Conservation (phyloP, 2,797 vertebrate genomes). For the Poeciliopsis paucimaculata region DNA sequence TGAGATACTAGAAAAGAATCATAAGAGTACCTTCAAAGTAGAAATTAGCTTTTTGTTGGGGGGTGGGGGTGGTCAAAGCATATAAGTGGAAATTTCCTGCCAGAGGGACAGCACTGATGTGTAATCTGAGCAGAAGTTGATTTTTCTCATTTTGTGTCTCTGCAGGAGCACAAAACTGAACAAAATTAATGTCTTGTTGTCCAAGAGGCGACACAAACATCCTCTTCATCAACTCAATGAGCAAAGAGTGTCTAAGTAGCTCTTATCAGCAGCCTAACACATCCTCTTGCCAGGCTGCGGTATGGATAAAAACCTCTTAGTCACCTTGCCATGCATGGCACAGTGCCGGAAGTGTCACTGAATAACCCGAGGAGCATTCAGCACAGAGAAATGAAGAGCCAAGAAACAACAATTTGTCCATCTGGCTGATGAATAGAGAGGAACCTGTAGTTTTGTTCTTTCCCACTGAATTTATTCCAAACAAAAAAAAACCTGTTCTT, state of each 20-base stretch:
- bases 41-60: conserved; percentile 32
- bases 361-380: conserved; percentile 25
- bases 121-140: conserved; percentile 13
- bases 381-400: conserved; percentile 13
- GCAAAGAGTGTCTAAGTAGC: conserved; percentile 51
- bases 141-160: conserved; percentile 30
- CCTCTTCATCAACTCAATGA: conserved; percentile 47
- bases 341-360: conserved; percentile 25
- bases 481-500: background rate
- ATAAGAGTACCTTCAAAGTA: conserved; percentile 30
- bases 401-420: conserved; percentile 16
- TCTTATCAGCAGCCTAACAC: conserved; percentile 67
- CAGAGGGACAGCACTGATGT: conserved; percentile 24
- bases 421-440: conserved; percentile 13
- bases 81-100: conserved; percentile 32
- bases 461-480: background rate
- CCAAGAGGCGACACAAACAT: conserved; percentile 39
- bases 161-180: conserved; percentile 23
- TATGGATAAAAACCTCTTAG: conserved; percentile 39
- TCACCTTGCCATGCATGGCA: conserved; percentile 37
- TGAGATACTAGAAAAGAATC: conserved; percentile 42
- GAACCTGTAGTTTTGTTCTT: background rate
- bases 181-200: conserved; percentile 39
- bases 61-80: conserved; percentile 22
- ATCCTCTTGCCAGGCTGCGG: conserved; percentile 45